Conservation (phyloP, 2,888 invertebrate species). For the Drosophila recens region DNA sequence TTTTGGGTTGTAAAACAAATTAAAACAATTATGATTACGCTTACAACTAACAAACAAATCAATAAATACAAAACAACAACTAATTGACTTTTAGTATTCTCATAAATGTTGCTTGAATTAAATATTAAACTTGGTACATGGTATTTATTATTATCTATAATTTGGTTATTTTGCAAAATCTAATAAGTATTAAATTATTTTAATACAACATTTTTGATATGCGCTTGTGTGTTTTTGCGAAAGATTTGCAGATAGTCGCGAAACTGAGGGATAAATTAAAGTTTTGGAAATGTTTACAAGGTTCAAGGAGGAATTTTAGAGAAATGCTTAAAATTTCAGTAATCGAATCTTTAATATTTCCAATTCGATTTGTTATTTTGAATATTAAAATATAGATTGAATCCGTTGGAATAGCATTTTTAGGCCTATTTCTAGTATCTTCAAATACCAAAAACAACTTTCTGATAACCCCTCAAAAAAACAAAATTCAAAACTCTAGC, state of each 20-base stretch:
- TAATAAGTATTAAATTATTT: conserved; percentile 48
- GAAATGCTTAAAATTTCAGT: not conserved
- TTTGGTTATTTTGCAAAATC: conserved; percentile 77
- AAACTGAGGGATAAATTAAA: conserved; percentile 39
- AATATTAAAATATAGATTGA: not conserved
- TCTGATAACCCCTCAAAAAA: conserved; percentile 48
- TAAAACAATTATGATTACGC: conserved; percentile 32
- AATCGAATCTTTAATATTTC: not conserved
- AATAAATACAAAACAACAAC: conserved; percentile 35
- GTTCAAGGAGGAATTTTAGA: not conserved
- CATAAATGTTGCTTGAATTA: conserved; percentile 51
- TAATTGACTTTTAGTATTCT: conserved; percentile 50
- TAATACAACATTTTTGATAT: conserved; percentile 41
- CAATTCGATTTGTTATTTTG: not conserved
- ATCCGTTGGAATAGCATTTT: not conserved
- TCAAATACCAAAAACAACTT: conserved; percentile 16
- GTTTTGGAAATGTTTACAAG: not conserved
- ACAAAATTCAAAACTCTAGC: conserved; percentile 74
- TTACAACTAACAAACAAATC: conserved; percentile 51
- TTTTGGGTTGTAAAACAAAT: conserved; percentile 49
- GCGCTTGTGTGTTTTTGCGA: conserved; percentile 76
- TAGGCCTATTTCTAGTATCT: not conserved
- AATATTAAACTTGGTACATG: conserved; percentile 60
- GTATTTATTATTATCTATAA: conserved; percentile 54
- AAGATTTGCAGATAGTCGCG: conserved; percentile 64